phyloP scores from a whole-genome alignment of 2,888 invertebrate species.

The Pollenia angustigena region DNA sequence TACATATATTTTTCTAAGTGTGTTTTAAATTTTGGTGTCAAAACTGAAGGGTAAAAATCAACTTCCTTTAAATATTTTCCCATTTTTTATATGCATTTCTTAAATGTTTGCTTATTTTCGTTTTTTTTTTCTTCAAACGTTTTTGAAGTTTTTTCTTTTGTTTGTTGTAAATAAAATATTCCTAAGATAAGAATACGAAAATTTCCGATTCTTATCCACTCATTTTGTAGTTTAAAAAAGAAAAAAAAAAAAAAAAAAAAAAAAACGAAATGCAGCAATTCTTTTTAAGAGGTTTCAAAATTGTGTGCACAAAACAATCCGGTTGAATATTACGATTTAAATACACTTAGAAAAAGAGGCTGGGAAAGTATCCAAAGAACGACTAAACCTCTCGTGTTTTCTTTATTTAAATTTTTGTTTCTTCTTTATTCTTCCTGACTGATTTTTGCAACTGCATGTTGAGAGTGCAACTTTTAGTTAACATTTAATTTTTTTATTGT shows the following conservation, averaged over 20 bases:
- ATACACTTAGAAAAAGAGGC: not conserved
- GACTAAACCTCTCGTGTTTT: not conserved
- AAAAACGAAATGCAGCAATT: slow-evolving; percentile 16
- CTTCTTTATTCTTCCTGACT: not conserved
- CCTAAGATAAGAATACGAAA: not conserved
- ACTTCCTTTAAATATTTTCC: not conserved
- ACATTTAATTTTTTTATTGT: slow-evolving; percentile 14
- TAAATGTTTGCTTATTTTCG: slow-evolving; percentile 2
- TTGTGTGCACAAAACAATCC: slow-evolving; percentile 27
- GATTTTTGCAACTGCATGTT: not conserved
- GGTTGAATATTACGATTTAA: slow-evolving; percentile 4
- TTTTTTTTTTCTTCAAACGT: not conserved
- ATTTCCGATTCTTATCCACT: slow-evolving; percentile 42
- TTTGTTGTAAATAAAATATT: not conserved
- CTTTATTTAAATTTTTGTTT: slow-evolving; percentile 1
- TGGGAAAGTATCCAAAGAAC: too few relatives aligned
- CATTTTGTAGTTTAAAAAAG: slow-evolving; percentile 39
- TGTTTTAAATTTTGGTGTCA: not conserved
- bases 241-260: slow-evolving; percentile 5
- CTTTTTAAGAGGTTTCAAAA: not conserved
- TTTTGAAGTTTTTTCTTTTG: not conserved
- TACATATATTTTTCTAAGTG: not conserved
- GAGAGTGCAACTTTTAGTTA: slow-evolving; percentile 11
- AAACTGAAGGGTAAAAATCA: not conserved
- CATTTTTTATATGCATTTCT: not conserved